These are phyloP conservation scores for Drosophila maculinotata DNA, from an alignment of 2,888 invertebrate species.

Conservation along the genomic window DNA sequence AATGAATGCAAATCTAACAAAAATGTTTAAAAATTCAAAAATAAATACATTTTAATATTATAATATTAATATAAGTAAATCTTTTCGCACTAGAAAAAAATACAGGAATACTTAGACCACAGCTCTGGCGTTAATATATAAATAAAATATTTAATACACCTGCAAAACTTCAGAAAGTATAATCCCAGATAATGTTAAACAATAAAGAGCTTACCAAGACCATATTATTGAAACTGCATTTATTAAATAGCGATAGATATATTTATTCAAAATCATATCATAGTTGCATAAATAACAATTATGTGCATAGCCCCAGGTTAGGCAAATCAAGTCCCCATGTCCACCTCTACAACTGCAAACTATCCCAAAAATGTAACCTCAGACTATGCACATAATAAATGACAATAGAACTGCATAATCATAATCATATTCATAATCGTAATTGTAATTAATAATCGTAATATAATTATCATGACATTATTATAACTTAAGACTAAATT, in stretches of 20 bases:
- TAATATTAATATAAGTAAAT: too few relatives aligned
- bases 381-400: constrained; percentile 48
- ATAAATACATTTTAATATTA: too few relatives aligned
- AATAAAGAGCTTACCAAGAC: too few relatives aligned
- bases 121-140: too few relatives aligned
- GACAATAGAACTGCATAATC: constrained; percentile 41
- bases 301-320: constrained; percentile 41
- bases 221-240: neutral
- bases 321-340: constrained; percentile 1
- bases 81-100: too few relatives aligned
- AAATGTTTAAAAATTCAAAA: neutral
- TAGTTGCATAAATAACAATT: constrained; percentile 70
- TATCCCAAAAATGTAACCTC: neutral
- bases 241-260: constrained; percentile 71
- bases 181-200: too few relatives aligned
- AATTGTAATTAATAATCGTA: constrained; percentile 57
- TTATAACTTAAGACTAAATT: constrained; percentile 52
- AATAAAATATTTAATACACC: too few relatives aligned
- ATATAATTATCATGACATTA: constrained; percentile 68
- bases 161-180: too few relatives aligned
- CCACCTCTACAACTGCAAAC: neutral
- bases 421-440: constrained; percentile 53
- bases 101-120: too few relatives aligned
- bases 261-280: constrained; percentile 78
- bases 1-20: neutral